Evolutionary conservation across 2,113 vertebrate species (phyloP), one percentile per base, ranked within the genome.

Genomic region (Vidua chalybeata): DNA sequence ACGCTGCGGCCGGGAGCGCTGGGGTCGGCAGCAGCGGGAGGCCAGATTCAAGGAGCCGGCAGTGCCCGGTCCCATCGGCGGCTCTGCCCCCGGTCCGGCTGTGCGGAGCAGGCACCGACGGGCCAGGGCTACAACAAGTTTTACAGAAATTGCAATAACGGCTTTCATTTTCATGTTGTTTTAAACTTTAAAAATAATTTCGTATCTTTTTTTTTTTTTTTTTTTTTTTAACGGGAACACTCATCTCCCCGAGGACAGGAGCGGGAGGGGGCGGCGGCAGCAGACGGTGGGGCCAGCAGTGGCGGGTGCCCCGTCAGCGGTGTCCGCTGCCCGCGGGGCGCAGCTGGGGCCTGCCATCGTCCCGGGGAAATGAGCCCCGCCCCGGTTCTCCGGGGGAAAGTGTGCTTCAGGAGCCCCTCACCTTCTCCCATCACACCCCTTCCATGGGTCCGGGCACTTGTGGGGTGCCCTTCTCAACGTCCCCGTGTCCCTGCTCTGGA

Each of bases 51-150:
- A 27, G 62, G 37, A 54, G 7, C 9, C 1, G 5, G 52, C 51
- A 2, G 3, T 7, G 20, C 23, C 27, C 30, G 37, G 2, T 30
- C 15, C 23, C 55, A 33, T 2, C 7, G 12, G n/a, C 3, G 0
- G 15, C 51, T 78, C 37, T 91, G 61, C 3, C 10, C 16, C 24
- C 3, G 6, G 4, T 28, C 43, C 4, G 7, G 26, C 64, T 61
- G 19, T 2, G 2, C 1, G 1, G 52, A 67, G 35, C 6, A 4
- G 33, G 41, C 39, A 48, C 20, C 5, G 3, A 31, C 1, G 4
- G 30, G 27, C 27, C 68, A 21, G 26, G 15, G 17, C 39, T 48
- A 33, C 41, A 41, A 54, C 22, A 52, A 64, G 24, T 64, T 80
- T 59, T 45, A 54, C 19, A 73, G 45, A 20, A 76, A 83, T 56